A percentile compares a stretch with the other conserved stretches of the same genome.
These are phyloP conservation scores for Telmatherina bonti DNA, from an alignment of 2,797 vertebrate genomes.

Conservation along the genomic window DNA sequence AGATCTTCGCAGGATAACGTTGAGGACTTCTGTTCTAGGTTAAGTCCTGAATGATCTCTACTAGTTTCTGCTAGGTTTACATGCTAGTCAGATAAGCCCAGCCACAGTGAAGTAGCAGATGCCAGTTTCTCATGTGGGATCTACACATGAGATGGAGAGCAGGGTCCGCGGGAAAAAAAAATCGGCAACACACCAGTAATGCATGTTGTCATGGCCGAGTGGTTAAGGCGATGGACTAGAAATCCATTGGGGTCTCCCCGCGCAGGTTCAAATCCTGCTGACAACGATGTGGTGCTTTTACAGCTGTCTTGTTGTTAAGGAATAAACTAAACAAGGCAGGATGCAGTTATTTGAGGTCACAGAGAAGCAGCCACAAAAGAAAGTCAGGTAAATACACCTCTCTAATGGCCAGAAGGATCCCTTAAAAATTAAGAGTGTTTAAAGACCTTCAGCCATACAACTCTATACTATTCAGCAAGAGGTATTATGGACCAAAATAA, in stretches of 20 bases:
- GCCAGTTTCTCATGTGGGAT: conserved; percentile 37
- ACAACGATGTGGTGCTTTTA: conserved; percentile 45
- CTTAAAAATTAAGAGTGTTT: not conserved
- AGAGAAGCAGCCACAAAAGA: not conserved
- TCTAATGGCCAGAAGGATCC: not conserved
- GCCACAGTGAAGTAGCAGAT: conserved; percentile 26
- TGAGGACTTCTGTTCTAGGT: not conserved
- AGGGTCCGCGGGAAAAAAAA: no score
- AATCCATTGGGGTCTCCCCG: conserved; percentile 84
- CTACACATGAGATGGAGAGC: conserved; percentile 6
- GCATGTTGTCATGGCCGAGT: conserved; percentile 83
- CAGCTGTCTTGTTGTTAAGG: not conserved
- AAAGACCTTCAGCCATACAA: no score
- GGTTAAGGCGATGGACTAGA: conserved; percentile 85
- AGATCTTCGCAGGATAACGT: not conserved
- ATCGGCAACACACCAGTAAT: no score
- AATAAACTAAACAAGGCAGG: not conserved
- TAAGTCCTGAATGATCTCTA: not conserved
- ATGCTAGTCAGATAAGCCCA: not conserved
- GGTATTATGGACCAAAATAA: no score
- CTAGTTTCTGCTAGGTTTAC: not conserved
- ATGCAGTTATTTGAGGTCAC: not conserved
- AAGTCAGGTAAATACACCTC: no score
- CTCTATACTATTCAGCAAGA: no score
- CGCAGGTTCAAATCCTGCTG: conserved; percentile 84